These are phyloP conservation scores for Indri indri DNA, from an alignment of 2,113 vertebrate species.

Conservation along the genomic window DNA sequence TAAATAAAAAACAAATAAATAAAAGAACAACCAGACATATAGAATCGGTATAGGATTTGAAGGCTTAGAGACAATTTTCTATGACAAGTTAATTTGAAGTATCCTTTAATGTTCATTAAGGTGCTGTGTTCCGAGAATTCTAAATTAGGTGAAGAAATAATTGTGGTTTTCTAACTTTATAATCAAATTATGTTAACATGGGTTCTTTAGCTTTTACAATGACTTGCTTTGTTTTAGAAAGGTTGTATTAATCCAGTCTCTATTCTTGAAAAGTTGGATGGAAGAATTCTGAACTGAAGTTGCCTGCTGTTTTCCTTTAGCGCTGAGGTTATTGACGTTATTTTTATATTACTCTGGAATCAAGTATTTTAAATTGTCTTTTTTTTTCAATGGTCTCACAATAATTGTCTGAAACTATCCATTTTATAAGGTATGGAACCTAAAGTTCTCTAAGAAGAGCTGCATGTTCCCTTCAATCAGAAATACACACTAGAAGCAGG, in stretches of 20 bases:
- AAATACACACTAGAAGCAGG: not conserved
- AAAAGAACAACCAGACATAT: not conserved
- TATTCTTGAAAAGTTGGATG: not conserved
- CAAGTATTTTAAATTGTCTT: conserved; percentile 62
- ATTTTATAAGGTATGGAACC: not conserved
- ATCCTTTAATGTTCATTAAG: not conserved
- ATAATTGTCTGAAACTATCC: conserved; percentile 3
- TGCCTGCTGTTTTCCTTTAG: not conserved
- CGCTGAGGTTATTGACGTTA: not conserved
- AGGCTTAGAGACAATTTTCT: not conserved
- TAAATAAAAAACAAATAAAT: not conserved
- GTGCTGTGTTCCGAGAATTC: not conserved
- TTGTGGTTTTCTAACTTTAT: conserved; percentile 40
- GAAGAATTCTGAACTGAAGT: not conserved
- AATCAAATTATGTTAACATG: conserved; percentile 40
- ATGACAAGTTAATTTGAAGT: not conserved
- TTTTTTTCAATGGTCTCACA: not conserved
- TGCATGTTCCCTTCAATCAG: not conserved
- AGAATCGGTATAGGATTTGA: not conserved
- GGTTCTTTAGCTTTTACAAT: conserved; percentile 49
- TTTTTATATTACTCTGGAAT: conserved; percentile 67
- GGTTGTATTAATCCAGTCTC: not conserved
- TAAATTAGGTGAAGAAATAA: conserved; percentile 10
- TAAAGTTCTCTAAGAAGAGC: not conserved
- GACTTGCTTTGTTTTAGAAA: conserved; percentile 58